These are phyloP conservation scores for Bombus terrestris DNA, from an alignment of 1,140 invertebrate species.

Conservation along the genomic window DNA sequence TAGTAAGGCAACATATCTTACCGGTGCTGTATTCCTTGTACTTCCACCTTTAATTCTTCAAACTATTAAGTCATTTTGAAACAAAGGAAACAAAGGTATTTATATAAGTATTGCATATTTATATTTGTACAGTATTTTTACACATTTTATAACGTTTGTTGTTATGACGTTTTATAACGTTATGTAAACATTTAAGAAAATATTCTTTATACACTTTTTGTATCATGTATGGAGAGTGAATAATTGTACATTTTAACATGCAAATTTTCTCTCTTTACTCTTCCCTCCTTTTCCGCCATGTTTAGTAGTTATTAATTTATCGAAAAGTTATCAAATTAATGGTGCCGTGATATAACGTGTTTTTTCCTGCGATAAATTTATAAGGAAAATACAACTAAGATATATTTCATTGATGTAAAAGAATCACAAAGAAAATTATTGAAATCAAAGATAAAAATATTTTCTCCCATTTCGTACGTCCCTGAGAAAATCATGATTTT, in stretches of 20 bases:
- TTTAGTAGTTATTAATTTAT: neutral
- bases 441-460: neutral
- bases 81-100: slow-evolving; percentile 18
- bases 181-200: neutral
- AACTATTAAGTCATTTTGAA: slow-evolving; percentile 28
- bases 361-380: neutral
- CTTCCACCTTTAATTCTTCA: slow-evolving; percentile 86
- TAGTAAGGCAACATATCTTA: slow-evolving; percentile 88
- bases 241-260: neutral
- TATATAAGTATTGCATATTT: slow-evolving; percentile 2
- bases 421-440: neutral
- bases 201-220: neutral
- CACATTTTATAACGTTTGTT: slow-evolving; percentile 14
- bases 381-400: neutral
- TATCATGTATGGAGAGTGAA: neutral
- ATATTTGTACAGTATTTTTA: slow-evolving; percentile 49
- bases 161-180: neutral
- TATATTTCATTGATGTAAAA: neutral
- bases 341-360: neutral
- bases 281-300: too few species aligned
- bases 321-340: neutral
- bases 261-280: neutral
- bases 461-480: neutral
- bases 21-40: slow-evolving; percentile 87
- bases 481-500: slow-evolving; percentile 34